Base-by-base conservation (phyloP, 2,113 vertebrate species). In the Grammomys surdaster region DNA sequence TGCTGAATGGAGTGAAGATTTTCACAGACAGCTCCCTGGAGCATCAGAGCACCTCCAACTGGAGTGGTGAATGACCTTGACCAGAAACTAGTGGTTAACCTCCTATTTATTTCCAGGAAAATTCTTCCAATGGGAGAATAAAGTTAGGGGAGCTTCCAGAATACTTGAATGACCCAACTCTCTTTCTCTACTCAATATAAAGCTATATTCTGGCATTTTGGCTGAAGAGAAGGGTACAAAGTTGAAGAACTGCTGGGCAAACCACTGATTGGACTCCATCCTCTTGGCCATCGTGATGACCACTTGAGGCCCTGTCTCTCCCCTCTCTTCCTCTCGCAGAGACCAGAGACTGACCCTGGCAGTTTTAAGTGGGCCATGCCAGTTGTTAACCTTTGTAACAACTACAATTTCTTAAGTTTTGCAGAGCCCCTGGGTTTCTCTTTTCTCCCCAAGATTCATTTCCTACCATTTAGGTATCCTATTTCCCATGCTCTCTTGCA, bases 401-500 rank as follows among this genome's bases (percentile, higher is more conserved):
- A 65, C 60, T 89, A 48, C 22, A 51, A 84, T 91, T 97, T 93
- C 95, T 69, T 75, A 31, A 75, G 94, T 88, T 96, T 97, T 97
- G 82, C 20, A 89, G 96, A 96, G 95, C 72, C 54, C 87, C 89
- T 26, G 5, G 86, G 82, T 84, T 94, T 98, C 97, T 96, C 75
- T 98, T 97, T 97, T 96, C 94, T 97, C 93, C 88, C 56, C 85
- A 89, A 95, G 96, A 97, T 97, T 98, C 98, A 96, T 97, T 80
- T 95, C 97, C 92, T 97, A 91, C 97, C 96, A 95, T 96, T 97
- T 98, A 98, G 95, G 97, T 94, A 94, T 95, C 97, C 96, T 96
- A 88, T 98, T 98, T 98, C 97, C 97, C 94, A 96, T 97, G 97
- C 93, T 97, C 91, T 97, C 98, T 96, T 82, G 94, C 96, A 93